Percentiles rank a stretch among this genome's conserved stretches.
These are phyloP conservation scores for Eospalax fontanierii DNA, from an alignment of 2,797 vertebrate genomes.

Conservation along the genomic window DNA sequence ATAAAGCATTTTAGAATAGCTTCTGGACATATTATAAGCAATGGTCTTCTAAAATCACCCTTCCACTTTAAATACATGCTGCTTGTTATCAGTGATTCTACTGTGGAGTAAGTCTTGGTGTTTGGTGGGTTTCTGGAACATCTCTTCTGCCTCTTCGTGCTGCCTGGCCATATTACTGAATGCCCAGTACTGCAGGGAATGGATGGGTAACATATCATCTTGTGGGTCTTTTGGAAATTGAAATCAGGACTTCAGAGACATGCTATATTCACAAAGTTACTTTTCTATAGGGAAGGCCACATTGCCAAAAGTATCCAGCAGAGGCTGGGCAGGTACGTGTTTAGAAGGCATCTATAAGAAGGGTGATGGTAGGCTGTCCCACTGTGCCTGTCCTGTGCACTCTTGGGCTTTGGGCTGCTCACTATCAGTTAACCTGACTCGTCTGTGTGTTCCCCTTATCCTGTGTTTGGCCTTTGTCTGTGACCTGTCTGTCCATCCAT, in stretches of 20 bases:
- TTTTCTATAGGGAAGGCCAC: neutral
- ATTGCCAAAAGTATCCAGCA: neutral
- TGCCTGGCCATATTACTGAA: neutral
- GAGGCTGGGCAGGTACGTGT: neutral
- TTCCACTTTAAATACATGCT: neutral
- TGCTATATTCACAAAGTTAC: neutral
- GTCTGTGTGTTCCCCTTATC: neutral
- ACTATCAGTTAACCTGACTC: neutral
- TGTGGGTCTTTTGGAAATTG: neutral
- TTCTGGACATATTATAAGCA: neutral
- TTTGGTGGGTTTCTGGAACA: neutral
- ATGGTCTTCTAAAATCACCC: neutral
- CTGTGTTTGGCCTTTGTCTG: fast-evolving
- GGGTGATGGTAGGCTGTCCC: neutral
- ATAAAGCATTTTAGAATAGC: slow-evolving; percentile 66
- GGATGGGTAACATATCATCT: neutral
- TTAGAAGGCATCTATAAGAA: neutral
- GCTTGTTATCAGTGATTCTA: neutral
- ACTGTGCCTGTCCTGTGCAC: neutral
- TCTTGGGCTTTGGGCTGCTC: neutral
- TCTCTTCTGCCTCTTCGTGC: neutral
- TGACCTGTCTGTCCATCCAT: neutral
- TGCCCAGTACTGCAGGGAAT: fast-evolving
- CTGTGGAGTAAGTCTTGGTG: neutral
- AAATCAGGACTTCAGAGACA: neutral